Conservation (phyloP, 2,888 invertebrate genomes). For the Diadegma fenestrale region DNA sequence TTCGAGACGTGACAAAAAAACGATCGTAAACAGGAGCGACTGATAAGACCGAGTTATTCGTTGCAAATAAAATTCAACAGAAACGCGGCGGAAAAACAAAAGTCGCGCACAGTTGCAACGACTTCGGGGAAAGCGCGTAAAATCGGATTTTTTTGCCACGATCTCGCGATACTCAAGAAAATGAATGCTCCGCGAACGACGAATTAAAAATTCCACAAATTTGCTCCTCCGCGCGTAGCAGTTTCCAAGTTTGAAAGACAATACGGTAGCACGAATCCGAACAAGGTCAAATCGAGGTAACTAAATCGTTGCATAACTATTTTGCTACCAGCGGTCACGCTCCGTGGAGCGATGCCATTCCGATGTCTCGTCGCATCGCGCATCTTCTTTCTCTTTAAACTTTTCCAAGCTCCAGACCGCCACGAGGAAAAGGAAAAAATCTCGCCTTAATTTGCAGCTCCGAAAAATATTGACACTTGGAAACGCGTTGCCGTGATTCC, state of each 20-base stretch:
- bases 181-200: slow-evolving; percentile 71
- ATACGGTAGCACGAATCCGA: slow-evolving; percentile 73
- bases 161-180: background rate
- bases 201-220: background rate
- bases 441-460: background rate
- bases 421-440: background rate
- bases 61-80: background rate
- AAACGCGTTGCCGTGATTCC: background rate
- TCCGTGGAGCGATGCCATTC: slow-evolving; percentile 78
- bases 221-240: slow-evolving; percentile 71
- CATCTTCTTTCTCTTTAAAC: slow-evolving; percentile 11
- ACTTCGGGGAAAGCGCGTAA: slow-evolving; percentile 18
- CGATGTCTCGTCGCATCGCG: slow-evolving; percentile 68
- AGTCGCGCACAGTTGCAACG: slow-evolving; percentile 12
- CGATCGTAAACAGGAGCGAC: background rate
- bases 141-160: background rate
- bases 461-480: background rate
- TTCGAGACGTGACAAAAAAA: slow-evolving; percentile 10
- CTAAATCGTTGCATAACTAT: slow-evolving; percentile 83
- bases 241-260: slow-evolving; percentile 52
- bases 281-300: slow-evolving; percentile 79
- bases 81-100: slow-evolving; percentile 12
- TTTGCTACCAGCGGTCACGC: slow-evolving; percentile 80
- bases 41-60: slow-evolving; percentile 9
- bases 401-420: background rate